A percentile compares a stretch with the other conserved stretches of the same genome.
phyloP scores from a whole-genome alignment of 2,888 invertebrate species.

The Bimastos eiseni region DNA sequence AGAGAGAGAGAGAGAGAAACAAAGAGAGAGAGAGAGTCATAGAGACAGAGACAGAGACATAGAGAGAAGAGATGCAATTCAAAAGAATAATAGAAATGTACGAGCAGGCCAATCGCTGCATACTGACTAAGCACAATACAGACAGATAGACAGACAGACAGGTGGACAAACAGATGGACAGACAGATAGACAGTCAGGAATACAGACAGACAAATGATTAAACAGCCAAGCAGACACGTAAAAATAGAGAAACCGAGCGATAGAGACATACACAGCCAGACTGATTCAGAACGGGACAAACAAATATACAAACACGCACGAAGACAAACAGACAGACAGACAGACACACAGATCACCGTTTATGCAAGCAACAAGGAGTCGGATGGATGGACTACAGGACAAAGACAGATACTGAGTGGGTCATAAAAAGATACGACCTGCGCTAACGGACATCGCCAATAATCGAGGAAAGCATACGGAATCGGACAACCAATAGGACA shows the following conservation, averaged over 20 bases:
- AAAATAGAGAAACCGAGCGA: not conserved
- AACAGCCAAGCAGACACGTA: not conserved
- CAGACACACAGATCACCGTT: not conserved
- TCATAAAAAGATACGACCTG: slow-evolving; percentile 13
- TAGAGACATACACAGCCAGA: not conserved
- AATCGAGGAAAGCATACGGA: not conserved
- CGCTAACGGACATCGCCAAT: not conserved
- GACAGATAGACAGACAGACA: not conserved
- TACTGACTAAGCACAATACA: too few species aligned
- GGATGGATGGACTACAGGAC: not conserved
- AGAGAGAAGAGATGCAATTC: not conserved
- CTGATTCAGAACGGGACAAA: not conserved
- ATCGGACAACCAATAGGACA: too few species aligned
- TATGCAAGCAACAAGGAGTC: not conserved
- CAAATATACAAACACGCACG: not conserved
- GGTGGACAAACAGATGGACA: not conserved
- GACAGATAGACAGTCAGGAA: not conserved
- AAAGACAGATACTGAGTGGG: not conserved
- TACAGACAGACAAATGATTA: not conserved
- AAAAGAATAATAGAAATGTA: not conserved
- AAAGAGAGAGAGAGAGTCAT: too few species aligned
- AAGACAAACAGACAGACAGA: not conserved
- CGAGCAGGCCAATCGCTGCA: too few species aligned
- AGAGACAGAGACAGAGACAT: too few species aligned
- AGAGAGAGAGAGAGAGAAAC: too few species aligned